Evolutionary conservation across 1,140 invertebrate species (phyloP).

Genomic region (Hycleus cichorii): DNA sequence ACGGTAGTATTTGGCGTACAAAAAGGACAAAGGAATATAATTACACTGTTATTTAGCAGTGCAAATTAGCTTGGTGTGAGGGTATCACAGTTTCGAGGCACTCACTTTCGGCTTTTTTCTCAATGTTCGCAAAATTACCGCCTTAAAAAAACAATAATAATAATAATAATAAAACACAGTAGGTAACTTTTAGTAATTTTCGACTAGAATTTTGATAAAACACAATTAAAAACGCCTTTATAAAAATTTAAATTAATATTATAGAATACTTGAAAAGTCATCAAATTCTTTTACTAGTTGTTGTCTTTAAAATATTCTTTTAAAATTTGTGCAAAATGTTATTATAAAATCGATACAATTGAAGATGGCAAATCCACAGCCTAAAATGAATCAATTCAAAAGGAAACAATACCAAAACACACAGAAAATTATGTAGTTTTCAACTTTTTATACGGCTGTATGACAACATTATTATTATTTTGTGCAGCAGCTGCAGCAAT

Average conservation of each 20-base stretch:
- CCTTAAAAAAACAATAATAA: neutral
- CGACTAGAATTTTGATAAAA: too few relatives aligned
- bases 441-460: slow-evolving; percentile 80
- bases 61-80: slow-evolving; percentile 35
- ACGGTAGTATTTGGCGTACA: slow-evolving; percentile 8
- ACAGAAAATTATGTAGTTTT: slow-evolving; percentile 64
- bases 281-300: neutral
- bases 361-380: slow-evolving; percentile 11
- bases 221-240: neutral
- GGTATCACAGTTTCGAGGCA: slow-evolving; percentile 42
- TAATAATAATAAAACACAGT: too few relatives aligned
- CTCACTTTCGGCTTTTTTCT: slow-evolving; percentile 35
- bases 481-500: slow-evolving; percentile 30
- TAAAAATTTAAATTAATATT: too few relatives aligned
- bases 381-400: slow-evolving; percentile 23
- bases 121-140: slow-evolving; percentile 22
- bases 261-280: too few relatives aligned
- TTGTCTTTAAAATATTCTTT: neutral
- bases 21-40: slow-evolving; percentile 6
- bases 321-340: slow-evolving; percentile 2
- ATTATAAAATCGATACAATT: neutral
- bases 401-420: neutral
- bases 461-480: slow-evolving; percentile 51
- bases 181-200: neutral
- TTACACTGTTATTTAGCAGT: slow-evolving; percentile 18